Evolutionary conservation across 2,888 invertebrate species (phyloP).

Genomic region (Acronicta psi): DNA sequence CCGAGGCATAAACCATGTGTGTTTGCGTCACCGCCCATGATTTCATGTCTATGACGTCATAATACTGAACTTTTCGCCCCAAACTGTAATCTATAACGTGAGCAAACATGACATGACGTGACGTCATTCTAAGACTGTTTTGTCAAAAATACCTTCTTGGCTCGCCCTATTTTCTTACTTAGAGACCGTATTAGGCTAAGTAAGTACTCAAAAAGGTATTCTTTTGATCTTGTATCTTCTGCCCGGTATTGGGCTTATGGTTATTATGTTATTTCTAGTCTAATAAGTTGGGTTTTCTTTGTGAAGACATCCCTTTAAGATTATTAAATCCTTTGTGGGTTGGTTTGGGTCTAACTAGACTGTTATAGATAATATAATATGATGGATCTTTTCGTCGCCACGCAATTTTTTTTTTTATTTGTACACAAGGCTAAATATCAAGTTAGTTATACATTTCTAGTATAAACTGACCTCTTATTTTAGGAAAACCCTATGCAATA

Average conservation of each 20-base stretch:
- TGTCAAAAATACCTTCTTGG: constrained; percentile 12
- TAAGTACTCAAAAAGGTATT: constrained; percentile 25
- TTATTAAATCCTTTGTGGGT: constrained; percentile 10
- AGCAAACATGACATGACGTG: constrained; percentile 49
- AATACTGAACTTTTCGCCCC: constrained; percentile 37
- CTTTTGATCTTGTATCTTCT: constrained; percentile 13
- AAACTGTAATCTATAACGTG: constrained; percentile 53
- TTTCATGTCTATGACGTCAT: constrained; percentile 56
- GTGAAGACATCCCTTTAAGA: constrained; percentile 7
- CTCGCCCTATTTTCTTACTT: constrained; percentile 23
- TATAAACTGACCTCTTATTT: no score
- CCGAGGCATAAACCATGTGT: constrained; percentile 23
- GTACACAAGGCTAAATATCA: no score
- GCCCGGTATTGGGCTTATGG: constrained; percentile 28
- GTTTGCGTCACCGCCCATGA: constrained; percentile 38
- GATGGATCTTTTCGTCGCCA: background rate
- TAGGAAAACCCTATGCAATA: no score
- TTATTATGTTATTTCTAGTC: constrained; percentile 32
- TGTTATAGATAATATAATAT: background rate
- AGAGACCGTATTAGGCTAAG: constrained; percentile 21
- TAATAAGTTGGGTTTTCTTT: constrained; percentile 25
- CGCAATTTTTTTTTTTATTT: no score
- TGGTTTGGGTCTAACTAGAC: background rate
- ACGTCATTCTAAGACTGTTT: constrained; percentile 17
- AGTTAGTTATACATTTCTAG: no score